Conservation (phyloP, 2,113 vertebrate species). For the Caracal caracal region DNA sequence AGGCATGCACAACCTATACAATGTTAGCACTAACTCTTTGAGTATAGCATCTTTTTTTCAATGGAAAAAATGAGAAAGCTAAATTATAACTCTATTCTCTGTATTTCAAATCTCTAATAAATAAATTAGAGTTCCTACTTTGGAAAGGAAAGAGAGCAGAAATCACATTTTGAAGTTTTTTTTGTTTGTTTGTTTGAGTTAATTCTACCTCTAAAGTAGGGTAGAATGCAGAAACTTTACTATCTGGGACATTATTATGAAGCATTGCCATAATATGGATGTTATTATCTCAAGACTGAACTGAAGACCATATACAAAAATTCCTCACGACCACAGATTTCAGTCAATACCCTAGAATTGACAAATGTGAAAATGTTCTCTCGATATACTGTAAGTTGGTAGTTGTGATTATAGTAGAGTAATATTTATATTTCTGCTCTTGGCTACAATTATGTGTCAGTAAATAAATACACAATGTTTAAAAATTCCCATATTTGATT, state of each 20-base stretch:
- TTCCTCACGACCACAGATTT: neutral
- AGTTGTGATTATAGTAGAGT: neutral
- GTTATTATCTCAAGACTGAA: neutral
- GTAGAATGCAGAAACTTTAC: neutral
- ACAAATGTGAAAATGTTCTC: neutral
- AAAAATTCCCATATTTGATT: neutral
- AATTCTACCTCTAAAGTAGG: constrained; percentile 1
- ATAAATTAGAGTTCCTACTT: neutral
- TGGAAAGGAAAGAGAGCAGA: neutral
- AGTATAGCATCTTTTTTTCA: neutral
- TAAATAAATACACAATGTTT: neutral
- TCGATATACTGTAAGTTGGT: neutral
- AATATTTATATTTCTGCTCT: neutral
- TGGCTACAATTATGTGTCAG: constrained; percentile 1
- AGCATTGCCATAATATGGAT: neutral
- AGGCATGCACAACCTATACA: neutral
- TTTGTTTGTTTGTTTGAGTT: neutral
- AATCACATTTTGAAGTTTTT: neutral
- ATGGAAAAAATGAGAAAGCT: neutral
- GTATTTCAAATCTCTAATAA: neutral
- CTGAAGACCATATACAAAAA: neutral
- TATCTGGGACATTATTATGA: neutral
- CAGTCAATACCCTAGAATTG: neutral
- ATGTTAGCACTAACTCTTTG: neutral
- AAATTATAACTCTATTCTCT: constrained; percentile 7